Evolutionary conservation across 2,797 vertebrate genomes (phyloP), one percentile per base, ranked within the genome.

Genomic region (Prunella strophiata): DNA sequence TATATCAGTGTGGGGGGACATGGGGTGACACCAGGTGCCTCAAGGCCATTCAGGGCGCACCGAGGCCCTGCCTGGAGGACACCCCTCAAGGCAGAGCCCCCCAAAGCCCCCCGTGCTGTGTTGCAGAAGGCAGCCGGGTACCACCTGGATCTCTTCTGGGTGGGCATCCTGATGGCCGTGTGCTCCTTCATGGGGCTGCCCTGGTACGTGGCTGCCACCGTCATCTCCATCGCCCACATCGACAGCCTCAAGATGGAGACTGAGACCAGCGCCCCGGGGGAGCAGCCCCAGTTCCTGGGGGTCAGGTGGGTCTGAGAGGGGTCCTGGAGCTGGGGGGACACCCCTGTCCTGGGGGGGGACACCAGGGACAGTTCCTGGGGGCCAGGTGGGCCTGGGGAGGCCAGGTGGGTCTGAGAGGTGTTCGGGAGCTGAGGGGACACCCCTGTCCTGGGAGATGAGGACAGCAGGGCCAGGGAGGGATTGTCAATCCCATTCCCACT

Each of bases 181-280:
- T 99, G 99, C 97, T 99, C 99, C 77, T 99, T 99, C 97, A 97
- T 98, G 98, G 99, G 99, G 32, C 97, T 99, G 21, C 99, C 99
- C 55, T 99, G 99, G 99, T 99, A 99, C 2, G 99, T 99, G n/a
- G 99, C 99, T 0, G 99, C 99, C 96, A 99, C 99, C 0, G 99
- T 99, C 96, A 99, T 99, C 97, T 99, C 99, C 96, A 99, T 99
- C 14, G 99, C 99, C 79, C 99, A 99, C 98, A 99, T 99, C 6
- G 99, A 99, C 97, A 99, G 99, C 52, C 97, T 99, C 88, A 99
- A 98, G 97, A 99, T 99, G 99, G 99, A 99, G 98, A 99, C 99
- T 0, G 99, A 99, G 97, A 99, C 99, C 88, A 99, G 98, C 0
- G 99, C 99, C 16, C 99, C 99, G 0, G 99, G 99, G 45, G 99